Evolutionary conservation across 2,888 invertebrate species (phyloP).

Genomic region (Vesta saturnalis): DNA sequence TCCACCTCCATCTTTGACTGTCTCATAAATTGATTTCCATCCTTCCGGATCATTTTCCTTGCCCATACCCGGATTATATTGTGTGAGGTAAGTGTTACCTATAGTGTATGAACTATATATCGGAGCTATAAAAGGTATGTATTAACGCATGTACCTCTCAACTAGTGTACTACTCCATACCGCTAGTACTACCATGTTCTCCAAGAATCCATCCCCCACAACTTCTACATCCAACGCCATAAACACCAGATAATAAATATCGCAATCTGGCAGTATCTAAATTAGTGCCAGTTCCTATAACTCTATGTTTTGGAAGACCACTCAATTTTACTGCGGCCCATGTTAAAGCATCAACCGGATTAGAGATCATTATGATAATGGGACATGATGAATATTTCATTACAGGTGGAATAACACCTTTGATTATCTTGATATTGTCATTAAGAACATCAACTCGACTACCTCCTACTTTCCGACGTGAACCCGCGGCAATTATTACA

Average conservation of each 20-base stretch:
- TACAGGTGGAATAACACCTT: conserved; percentile 83
- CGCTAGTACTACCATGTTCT: conserved; percentile 78
- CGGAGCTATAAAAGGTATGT: neutral
- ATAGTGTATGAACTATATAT: neutral
- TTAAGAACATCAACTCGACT: conserved; percentile 85
- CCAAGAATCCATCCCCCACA: conserved; percentile 95
- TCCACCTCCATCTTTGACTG: conserved; percentile 87
- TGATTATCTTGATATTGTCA: conserved; percentile 89
- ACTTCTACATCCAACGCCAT: conserved; percentile 85
- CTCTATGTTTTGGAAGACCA: conserved; percentile 83
- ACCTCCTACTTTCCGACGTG: conserved; percentile 91
- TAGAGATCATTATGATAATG: conserved; percentile 86
- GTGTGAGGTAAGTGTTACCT: conserved; percentile 76
- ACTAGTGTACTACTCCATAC: conserved; percentile 12
- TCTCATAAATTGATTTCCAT: conserved; percentile 80
- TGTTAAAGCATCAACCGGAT: conserved; percentile 92
- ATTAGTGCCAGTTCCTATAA: conserved; percentile 94
- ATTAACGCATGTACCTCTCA: too few relatives aligned
- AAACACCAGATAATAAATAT: conserved; percentile 83
- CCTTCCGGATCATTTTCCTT: conserved; percentile 78
- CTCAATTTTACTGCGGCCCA: conserved; percentile 96
- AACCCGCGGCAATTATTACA: conserved; percentile 92
- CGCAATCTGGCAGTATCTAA: conserved; percentile 92
- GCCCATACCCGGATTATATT: conserved; percentile 80
- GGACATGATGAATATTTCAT: conserved; percentile 87